phyloP scores from a whole-genome alignment of 2,797 vertebrate genomes.

The Melanotaenia maccullochi region DNA sequence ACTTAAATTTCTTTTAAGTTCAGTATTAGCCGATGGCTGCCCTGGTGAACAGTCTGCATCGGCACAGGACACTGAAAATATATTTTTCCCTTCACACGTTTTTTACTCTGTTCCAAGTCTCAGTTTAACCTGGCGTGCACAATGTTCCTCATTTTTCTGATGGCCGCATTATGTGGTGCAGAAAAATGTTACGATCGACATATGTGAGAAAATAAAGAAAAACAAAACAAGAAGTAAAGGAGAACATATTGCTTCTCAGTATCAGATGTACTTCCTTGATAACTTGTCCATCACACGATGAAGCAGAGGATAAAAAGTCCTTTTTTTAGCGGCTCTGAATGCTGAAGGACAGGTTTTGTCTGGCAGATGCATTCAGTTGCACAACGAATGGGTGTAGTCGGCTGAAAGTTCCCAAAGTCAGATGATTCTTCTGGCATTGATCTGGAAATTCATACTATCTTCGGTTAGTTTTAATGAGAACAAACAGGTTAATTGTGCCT shows the following conservation, averaged over 20 bases:
- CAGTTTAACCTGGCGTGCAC: background rate
- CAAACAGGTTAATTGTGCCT: background rate
- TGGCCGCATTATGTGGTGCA: no score
- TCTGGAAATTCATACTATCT: background rate
- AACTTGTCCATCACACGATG: background rate
- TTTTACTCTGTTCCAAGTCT: background rate
- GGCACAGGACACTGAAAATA: background rate
- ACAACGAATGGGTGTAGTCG: background rate
- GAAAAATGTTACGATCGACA: background rate
- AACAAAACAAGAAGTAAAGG: background rate
- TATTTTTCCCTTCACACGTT: background rate
- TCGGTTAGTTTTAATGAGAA: background rate
- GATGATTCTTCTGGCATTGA: background rate
- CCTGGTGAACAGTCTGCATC: background rate
- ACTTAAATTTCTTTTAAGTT: no score
- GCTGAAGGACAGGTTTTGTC: background rate
- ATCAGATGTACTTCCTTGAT: no score
- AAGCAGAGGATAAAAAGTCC: slow-evolving; percentile 2
- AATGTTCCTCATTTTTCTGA: background rate
- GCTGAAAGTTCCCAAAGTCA: background rate
- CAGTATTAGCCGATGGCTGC: no score
- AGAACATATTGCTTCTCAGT: background rate
- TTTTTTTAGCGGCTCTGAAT: slow-evolving; percentile 4
- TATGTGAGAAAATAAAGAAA: background rate
- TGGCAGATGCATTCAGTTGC: background rate